Percentiles rank a stretch among this genome's conserved stretches.
Evolutionary conservation across 1,140 invertebrate genomes (phyloP).

Genomic region (Drosophila oshimai): DNA sequence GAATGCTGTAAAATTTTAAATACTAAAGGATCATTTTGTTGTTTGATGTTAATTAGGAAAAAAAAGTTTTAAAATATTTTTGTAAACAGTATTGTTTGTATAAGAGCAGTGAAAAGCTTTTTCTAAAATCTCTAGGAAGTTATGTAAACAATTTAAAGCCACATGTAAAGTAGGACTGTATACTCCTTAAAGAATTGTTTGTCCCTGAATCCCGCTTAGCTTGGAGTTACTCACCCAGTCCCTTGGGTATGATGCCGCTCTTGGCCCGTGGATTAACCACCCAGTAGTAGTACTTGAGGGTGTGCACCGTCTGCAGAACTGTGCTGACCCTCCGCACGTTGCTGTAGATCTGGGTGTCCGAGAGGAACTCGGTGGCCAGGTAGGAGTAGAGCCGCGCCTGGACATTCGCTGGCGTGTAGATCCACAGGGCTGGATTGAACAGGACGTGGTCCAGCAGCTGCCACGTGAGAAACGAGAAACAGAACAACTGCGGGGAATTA

Average conservation of each 20-base stretch:
- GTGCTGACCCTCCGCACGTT: constrained; percentile 98
- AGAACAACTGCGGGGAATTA: constrained; percentile 87
- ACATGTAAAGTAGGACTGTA: too few species aligned
- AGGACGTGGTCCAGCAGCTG: constrained; percentile 99
- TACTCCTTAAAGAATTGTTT: not conserved
- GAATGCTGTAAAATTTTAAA: too few species aligned
- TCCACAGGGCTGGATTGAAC: constrained; percentile 99
- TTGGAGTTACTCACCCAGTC: constrained; percentile 89
- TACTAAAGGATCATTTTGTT: too few species aligned
- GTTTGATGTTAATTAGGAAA: too few species aligned
- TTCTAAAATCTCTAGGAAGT: too few species aligned
- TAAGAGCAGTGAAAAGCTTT: too few species aligned
- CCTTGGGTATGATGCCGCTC: constrained; percentile 97
- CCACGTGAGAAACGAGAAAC: constrained; percentile 91
- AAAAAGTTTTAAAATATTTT: too few species aligned
- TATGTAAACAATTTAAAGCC: too few species aligned
- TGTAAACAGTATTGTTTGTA: too few species aligned
- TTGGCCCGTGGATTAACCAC: constrained; percentile 97
- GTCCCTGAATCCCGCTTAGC: not conserved
- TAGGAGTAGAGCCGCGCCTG: constrained; percentile 98
- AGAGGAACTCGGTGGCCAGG: constrained; percentile 98
- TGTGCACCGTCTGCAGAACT: constrained; percentile 98
- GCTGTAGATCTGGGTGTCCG: constrained; percentile 98
- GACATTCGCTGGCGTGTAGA: constrained; percentile 97
- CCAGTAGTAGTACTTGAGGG: constrained; percentile 99